Evolutionary conservation across 2,113 vertebrate species (phyloP).

Genomic region (Calypte anna): DNA sequence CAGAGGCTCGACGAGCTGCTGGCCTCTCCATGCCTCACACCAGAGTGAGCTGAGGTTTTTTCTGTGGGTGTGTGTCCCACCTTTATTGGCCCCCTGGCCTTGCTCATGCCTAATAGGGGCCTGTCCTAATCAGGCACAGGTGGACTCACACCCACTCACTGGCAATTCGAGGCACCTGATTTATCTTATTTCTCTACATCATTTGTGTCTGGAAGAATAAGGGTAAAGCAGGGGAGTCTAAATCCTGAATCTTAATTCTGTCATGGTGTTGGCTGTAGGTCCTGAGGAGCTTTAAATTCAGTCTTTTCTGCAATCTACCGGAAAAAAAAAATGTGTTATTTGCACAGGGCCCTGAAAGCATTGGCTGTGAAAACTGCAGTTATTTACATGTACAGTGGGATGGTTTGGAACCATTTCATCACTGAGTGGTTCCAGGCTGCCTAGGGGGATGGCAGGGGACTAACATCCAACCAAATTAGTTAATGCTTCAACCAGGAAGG

Average conservation of each 20-base stretch:
- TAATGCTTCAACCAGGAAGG: background rate
- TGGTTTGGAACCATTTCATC: background rate
- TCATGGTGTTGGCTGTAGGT: background rate
- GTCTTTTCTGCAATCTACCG: background rate
- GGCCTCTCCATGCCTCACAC: no score
- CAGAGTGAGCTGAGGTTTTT: no score
- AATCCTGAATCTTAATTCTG: background rate
- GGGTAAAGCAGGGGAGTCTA: background rate
- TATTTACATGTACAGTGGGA: background rate
- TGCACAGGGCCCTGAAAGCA: background rate
- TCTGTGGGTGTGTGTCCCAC: no score
- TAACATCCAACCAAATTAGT: background rate
- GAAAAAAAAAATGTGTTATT: background rate
- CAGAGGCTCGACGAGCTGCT: no score
- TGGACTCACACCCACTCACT: no score
- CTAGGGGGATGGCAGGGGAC: background rate
- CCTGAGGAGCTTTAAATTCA: background rate
- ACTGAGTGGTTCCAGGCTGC: background rate
- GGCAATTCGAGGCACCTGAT: no score
- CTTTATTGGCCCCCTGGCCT: no score
- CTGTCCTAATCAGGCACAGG: no score
- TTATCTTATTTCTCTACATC: no score
- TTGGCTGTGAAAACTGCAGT: background rate
- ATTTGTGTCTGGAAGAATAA: background rate
- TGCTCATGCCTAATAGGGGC: no score